Percentiles rank a stretch among this genome's conserved stretches.
phyloP scores from a whole-genome alignment of 2,113 vertebrate species.

The Phaethon lepturus region DNA sequence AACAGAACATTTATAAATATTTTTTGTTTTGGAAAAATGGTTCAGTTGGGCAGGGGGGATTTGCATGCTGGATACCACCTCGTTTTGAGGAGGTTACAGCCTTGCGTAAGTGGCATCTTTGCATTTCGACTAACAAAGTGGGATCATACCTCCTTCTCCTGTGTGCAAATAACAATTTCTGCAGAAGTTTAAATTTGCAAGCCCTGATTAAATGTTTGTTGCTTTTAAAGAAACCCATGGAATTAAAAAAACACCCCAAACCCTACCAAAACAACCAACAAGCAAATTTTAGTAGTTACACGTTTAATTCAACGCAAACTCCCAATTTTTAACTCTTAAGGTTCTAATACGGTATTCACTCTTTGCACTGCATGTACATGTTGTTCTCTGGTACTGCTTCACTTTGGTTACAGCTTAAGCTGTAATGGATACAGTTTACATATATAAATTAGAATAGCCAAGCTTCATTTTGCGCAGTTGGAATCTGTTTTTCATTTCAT shows the following conservation, averaged over 20 bases:
- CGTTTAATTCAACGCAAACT: neutral
- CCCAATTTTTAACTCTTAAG: neutral
- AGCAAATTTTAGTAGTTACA: neutral
- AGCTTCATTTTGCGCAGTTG: neutral
- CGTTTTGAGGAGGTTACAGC: neutral
- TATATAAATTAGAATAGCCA: neutral
- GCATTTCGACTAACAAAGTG: neutral
- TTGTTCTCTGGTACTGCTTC: neutral
- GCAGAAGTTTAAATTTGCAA: neutral
- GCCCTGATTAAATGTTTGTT: neutral
- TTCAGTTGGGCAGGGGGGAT: fast-evolving
- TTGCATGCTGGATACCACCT: neutral
- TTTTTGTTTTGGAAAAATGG: neutral
- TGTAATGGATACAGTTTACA: neutral
- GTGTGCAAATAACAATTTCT: neutral
- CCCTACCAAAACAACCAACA: neutral
- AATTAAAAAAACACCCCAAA: neutral
- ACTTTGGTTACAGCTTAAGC: neutral
- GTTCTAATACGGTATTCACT: neutral
- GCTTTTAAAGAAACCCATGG: neutral
- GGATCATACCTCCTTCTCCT: neutral
- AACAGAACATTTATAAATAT: neutral
- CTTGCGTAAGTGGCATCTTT: neutral
- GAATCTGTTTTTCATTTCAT: neutral
- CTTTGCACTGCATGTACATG: neutral